These are phyloP conservation scores for Cryptus armator DNA, from an alignment of 2,888 invertebrate species.

Conservation along the genomic window DNA sequence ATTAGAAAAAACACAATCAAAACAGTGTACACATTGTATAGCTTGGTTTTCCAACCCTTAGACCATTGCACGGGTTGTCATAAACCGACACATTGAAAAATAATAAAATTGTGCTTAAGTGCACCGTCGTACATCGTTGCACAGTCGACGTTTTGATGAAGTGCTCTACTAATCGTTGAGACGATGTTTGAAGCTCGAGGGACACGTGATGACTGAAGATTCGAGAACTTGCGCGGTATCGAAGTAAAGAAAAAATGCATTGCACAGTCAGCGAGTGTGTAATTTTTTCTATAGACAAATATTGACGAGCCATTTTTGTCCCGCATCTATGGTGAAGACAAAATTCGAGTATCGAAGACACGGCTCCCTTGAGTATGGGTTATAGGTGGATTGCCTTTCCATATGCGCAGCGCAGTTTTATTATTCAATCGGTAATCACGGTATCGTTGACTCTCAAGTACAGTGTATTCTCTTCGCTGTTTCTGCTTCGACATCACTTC, in stretches of 20 bases:
- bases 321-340: background rate
- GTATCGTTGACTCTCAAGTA: background rate
- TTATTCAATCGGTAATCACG: conserved; percentile 9
- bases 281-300: background rate
- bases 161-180: background rate
- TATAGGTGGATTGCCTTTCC: background rate
- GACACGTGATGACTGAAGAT: background rate
- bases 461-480: background rate
- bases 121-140: background rate
- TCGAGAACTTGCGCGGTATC: background rate
- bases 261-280: background rate
- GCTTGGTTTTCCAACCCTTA: conserved; percentile 15
- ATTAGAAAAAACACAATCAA: conserved; percentile 9
- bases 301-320: background rate
- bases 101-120: background rate
- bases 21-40: conserved; percentile 16
- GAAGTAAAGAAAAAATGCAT: background rate
- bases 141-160: background rate
- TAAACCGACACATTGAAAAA: conserved; percentile 30
- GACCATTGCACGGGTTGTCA: conserved; percentile 27
- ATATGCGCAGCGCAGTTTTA: background rate
- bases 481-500: background rate
- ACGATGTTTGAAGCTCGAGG: background rate
- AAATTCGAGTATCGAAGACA: background rate
- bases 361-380: background rate